A percentile compares a stretch with the other conserved stretches of the same genome.
These are phyloP conservation scores for Danio kyathit DNA, from an alignment of 2,797 vertebrate species.

Conservation along the genomic window DNA sequence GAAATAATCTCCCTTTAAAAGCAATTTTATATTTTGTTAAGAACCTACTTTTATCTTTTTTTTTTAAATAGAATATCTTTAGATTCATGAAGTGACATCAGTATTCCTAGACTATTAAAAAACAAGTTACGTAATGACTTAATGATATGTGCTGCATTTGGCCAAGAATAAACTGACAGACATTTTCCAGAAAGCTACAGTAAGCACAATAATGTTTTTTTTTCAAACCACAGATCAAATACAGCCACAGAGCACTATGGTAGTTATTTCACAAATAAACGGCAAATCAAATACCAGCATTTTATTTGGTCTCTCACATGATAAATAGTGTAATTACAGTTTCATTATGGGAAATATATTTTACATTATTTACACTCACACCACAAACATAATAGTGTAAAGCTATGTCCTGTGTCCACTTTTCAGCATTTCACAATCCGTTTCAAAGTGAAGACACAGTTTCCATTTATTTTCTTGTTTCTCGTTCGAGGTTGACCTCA, in stretches of 20 bases:
- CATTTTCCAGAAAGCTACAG: constrained; percentile 14
- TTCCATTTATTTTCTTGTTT: neutral
- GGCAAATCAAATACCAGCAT: constrained; percentile 22
- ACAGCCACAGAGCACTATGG: neutral
- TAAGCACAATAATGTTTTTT: constrained; percentile 20
- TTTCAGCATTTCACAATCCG: neutral
- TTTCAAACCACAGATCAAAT: neutral
- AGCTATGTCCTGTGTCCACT: neutral
- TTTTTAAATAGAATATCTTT: no score
- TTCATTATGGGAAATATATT: neutral
- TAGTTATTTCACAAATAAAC: constrained; percentile 17
- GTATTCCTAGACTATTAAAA: neutral
- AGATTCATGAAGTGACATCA: neutral
- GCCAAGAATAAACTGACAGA: neutral
- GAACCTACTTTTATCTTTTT: neutral
- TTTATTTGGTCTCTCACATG: constrained; percentile 12
- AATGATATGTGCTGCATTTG: neutral
- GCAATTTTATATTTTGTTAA: constrained; percentile 22
- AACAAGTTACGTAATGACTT: neutral
- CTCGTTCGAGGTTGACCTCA: neutral
- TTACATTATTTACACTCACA: constrained; percentile 38
- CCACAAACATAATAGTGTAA: neutral
- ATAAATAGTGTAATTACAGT: constrained; percentile 34
- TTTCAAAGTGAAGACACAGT: neutral
- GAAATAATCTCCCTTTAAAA: neutral